Evolutionary conservation across 2,888 invertebrate species (phyloP).

Genomic region (Lucinisca nassula): DNA sequence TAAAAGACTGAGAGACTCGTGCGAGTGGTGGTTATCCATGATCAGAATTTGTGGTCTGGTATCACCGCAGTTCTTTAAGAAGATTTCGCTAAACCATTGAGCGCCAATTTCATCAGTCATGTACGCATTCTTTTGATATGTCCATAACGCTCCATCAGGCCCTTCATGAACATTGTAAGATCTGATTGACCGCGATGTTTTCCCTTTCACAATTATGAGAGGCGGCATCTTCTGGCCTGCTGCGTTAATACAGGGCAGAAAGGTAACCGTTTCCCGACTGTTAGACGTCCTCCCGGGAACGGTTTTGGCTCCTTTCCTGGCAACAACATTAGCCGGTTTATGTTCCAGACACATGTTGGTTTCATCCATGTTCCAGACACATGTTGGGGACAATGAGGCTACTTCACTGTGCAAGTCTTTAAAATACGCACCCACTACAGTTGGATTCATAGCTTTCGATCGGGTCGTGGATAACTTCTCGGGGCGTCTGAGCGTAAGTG

Average conservation of each 20-base stretch:
- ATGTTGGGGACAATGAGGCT: too few species aligned
- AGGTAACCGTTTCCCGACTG: slow-evolving; percentile 28
- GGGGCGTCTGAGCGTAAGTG: background rate
- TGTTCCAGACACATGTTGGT: slow-evolving; percentile 37
- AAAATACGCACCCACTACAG: too few species aligned
- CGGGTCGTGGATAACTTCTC: too few species aligned
- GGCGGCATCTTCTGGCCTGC: slow-evolving; percentile 49
- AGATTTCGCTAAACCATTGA: slow-evolving; percentile 22
- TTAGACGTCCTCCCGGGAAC: slow-evolving; percentile 41
- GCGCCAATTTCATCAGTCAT: slow-evolving; percentile 18
- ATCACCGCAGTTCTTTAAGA: background rate
- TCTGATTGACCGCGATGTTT: slow-evolving; percentile 15
- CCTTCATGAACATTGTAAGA: slow-evolving; percentile 26
- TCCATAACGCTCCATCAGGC: slow-evolving; percentile 9
- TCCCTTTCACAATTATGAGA: slow-evolving; percentile 40
- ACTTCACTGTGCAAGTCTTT: too few species aligned
- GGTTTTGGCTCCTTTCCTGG: slow-evolving; percentile 8
- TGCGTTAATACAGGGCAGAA: slow-evolving; percentile 52
- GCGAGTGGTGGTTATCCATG: too few species aligned
- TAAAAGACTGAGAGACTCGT: too few species aligned
- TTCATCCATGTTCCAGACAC: slow-evolving; percentile 55
- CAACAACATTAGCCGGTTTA: slow-evolving; percentile 43
- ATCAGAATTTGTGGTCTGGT: too few species aligned
- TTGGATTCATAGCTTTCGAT: too few species aligned
- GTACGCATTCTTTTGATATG: slow-evolving; percentile 21